Base-by-base conservation (phyloP, 1,140 invertebrate genomes). In the Tetraneura akinire region DNA sequence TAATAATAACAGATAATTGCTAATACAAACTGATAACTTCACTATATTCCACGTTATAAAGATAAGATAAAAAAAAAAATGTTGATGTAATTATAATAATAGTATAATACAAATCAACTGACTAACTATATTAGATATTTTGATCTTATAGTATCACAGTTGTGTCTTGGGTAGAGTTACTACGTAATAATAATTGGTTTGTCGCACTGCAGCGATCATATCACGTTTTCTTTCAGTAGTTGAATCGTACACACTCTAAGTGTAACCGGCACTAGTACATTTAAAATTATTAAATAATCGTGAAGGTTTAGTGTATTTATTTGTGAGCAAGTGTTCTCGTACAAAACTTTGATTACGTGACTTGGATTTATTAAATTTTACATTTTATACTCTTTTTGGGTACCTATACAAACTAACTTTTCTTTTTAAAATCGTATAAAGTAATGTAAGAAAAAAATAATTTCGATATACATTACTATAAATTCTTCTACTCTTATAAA, bases 271-370 rank as follows among this genome's bases (percentile, higher is more conserved):
- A 37, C 32, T 13, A 42, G 32, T 26, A 23, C 49, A 71, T 26
- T 71, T 47, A 23, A n/a, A 71, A 71, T 71, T 71, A 71, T 71
- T 71, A 71, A 71, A 71, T 71, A 51, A 71, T 51, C 26, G 37
- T 51, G 47, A 18, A 51, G 45, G 68, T 26, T 70, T 49, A 47
- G 66, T 64, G 29, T 37, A 64, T n/a, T 66, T 66, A 42, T 21
- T 18, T 32, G 37, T 66, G 32, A 5, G 18, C 10, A 2, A 47
- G 42, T 26, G 45, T 51, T 21, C 21, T 21, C 29, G 5, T 51
- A 23, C 47, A 16, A 51, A 71, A 71, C 45, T 71, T 51, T 51
- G 45, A 26, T 51, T 49, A 71, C 68, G 68, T 71, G 68, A 71
- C 68, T 71, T 71, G 47, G 47, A 23, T 71, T 71, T 26, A 9